Percentiles rank a stretch among this genome's conserved stretches.
Evolutionary conservation across 2,113 vertebrate species (phyloP).

Genomic region (Neolamprologus longior): DNA sequence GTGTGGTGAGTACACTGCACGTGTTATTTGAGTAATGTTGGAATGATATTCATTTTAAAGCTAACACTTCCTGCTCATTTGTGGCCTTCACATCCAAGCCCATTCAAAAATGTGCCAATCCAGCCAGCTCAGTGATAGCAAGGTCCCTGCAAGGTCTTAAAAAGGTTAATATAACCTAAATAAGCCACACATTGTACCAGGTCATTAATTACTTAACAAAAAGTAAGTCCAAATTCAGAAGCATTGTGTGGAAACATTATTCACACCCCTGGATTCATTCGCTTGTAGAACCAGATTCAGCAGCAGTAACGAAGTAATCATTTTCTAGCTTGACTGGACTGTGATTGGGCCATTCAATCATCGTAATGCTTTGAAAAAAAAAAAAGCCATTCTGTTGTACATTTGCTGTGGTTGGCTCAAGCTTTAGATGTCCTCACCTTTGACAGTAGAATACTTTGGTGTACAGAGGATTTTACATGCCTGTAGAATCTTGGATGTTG

Average conservation of each 20-base stretch:
- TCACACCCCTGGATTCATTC: not conserved
- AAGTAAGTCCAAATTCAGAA: not conserved
- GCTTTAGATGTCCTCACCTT: not conserved
- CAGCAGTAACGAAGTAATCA: not conserved
- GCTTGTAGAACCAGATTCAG: not conserved
- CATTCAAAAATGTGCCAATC: not conserved
- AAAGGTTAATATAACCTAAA: not conserved
- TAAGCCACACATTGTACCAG: not conserved
- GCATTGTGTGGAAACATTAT: not conserved
- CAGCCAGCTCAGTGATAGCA: not conserved
- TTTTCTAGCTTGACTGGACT: not conserved
- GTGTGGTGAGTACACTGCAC: conserved; percentile 81
- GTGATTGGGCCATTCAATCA: not conserved
- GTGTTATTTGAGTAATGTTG: not conserved
- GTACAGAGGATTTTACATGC: not conserved
- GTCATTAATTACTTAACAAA: not conserved
- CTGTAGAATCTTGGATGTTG: not conserved
- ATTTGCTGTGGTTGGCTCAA: not conserved
- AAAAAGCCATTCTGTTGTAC: not conserved
- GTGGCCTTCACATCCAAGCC: not conserved
- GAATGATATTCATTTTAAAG: not conserved
- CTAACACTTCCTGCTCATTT: not conserved
- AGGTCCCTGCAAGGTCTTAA: not conserved
- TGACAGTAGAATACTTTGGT: not conserved
- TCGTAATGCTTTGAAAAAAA: not conserved